Evolutionary conservation across 2,113 vertebrate species (phyloP).

Genomic region (Glareola pratincola): DNA sequence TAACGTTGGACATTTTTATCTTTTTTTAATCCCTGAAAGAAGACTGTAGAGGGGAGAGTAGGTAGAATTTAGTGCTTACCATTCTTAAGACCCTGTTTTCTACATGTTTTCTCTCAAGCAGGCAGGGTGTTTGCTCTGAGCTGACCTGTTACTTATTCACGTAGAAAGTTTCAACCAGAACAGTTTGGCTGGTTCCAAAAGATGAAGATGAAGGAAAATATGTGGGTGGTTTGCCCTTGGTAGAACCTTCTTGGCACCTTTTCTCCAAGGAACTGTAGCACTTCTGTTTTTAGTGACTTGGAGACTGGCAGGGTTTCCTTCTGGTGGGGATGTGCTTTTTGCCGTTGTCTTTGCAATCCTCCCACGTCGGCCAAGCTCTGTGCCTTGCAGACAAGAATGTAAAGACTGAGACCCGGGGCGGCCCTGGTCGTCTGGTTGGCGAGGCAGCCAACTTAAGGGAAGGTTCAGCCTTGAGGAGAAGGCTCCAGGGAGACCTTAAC

Average conservation of each 20-base stretch:
- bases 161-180: background rate
- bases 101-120: background rate
- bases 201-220: background rate
- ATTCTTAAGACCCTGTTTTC: rapidly evolving
- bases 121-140: background rate
- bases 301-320: slow-evolving; percentile 46
- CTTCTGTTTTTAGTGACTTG: slow-evolving; percentile 19
- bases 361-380: background rate
- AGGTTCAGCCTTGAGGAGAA: too few species aligned
- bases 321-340: slow-evolving; percentile 52
- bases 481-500: too few species aligned
- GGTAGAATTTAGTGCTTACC: rapidly evolving
- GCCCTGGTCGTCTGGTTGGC: too few species aligned
- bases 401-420: background rate
- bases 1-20: background rate
- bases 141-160: background rate
- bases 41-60: background rate
- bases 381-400: background rate
- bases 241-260: slow-evolving; percentile 39
- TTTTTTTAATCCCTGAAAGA: background rate
- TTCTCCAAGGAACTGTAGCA: background rate
- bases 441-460: too few species aligned
- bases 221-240: slow-evolving; percentile 49
- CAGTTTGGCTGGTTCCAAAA: background rate
- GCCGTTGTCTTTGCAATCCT: background rate